phyloP scores from a whole-genome alignment of 2,888 invertebrate species.

The Hetaerina titia region DNA sequence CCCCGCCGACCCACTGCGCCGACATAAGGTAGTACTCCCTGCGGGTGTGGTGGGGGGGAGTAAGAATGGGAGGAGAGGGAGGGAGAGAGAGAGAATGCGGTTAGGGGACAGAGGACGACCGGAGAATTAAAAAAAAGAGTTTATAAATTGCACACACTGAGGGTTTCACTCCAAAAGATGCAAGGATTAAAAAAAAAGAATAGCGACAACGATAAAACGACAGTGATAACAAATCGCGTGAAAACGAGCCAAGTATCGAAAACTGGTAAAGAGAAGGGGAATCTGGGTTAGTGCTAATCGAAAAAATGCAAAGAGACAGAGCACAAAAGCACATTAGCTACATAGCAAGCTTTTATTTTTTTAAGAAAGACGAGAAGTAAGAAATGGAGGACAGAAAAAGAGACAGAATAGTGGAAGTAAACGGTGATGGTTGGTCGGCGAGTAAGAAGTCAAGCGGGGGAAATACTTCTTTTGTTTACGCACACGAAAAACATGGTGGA shows the following conservation, averaged over 20 bases:
- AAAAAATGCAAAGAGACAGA: not conserved
- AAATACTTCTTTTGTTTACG: too few species aligned
- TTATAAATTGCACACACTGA: not conserved
- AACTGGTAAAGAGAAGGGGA: not conserved
- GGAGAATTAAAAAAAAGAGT: not conserved
- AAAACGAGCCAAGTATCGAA: not conserved
- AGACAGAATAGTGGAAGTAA: constrained; percentile 17
- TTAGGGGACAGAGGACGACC: not conserved
- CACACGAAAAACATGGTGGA: not conserved
- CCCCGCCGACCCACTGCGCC: constrained; percentile 92
- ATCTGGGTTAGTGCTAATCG: too few species aligned
- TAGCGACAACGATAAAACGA: not conserved
- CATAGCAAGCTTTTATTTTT: not conserved
- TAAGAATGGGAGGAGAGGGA: not conserved
- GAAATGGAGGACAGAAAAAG: not conserved
- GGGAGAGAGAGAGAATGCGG: not conserved
- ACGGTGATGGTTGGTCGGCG: not conserved
- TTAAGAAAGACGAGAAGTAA: not conserved
- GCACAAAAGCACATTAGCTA: not conserved
- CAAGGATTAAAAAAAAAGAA: not conserved
- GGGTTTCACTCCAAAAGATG: not conserved
- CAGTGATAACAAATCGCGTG: not conserved
- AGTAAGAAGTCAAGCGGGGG: too few species aligned
- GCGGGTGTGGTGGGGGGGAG: constrained; percentile 70
- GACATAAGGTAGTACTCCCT: constrained; percentile 96